Evolutionary conservation across 2,113 vertebrate species (phyloP).

Genomic region (Varanus salvator): DNA sequence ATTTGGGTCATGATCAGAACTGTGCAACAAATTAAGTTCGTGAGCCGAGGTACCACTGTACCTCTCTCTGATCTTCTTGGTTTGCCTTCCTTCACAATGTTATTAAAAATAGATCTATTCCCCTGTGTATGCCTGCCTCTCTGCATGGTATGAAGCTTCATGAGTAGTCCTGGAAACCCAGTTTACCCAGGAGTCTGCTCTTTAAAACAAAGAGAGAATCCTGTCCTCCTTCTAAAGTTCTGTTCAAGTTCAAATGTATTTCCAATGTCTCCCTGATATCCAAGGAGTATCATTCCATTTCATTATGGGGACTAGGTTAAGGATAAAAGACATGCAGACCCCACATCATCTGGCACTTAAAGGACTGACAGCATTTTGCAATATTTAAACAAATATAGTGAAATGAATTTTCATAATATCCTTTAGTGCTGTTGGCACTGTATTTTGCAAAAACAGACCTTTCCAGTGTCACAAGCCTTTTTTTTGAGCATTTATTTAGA

Average conservation of each 20-base stretch:
- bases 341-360: not conserved
- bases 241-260: not conserved
- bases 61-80: too few relatives aligned
- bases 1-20: too few relatives aligned
- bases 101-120: constrained; percentile 1
- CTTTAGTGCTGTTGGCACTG: not conserved
- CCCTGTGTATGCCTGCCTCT: not conserved
- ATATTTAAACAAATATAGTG: not conserved
- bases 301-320: not conserved
- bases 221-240: not conserved
- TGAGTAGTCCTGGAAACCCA: not conserved
- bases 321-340: not conserved
- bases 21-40: too few relatives aligned
- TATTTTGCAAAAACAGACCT: not conserved
- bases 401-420: not conserved
- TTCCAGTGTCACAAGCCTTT: not conserved
- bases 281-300: not conserved
- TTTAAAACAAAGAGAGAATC: not conserved
- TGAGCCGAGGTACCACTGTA: not conserved
- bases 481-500: not conserved
- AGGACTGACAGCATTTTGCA: not conserved
- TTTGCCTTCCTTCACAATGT: not conserved
- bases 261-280: too few relatives aligned
- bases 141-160: not conserved
- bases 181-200: not conserved